phyloP scores from a whole-genome alignment of 2,113 vertebrate species.

The Panurus biarmicus region DNA sequence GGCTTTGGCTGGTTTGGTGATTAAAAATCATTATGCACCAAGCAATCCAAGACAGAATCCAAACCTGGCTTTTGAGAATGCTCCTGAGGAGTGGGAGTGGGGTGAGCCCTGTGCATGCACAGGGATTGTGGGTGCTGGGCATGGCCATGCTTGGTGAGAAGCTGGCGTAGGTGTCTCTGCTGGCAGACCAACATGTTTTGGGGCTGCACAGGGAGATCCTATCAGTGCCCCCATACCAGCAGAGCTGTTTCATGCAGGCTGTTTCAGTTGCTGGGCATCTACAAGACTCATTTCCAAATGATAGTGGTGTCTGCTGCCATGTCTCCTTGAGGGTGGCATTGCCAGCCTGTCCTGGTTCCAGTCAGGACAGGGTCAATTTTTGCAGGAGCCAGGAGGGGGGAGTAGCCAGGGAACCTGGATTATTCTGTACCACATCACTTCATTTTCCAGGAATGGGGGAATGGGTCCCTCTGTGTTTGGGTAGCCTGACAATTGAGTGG shows the following conservation, averaged over 20 bases:
- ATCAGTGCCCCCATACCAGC: rapidly evolving
- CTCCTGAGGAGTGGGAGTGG: not conserved
- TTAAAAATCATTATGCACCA: not conserved
- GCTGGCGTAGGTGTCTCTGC: rapidly evolving
- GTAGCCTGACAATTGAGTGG: not conserved
- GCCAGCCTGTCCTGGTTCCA: not conserved
- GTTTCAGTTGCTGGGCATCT: not conserved
- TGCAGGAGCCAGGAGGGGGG: rapidly evolving
- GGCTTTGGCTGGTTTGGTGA: not conserved
- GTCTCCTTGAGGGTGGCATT: not conserved
- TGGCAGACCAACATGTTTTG: not conserved
- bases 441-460: not conserved
- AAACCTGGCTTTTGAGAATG: not conserved
- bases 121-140: not conserved
- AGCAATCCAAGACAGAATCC: not conserved
- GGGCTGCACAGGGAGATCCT: not conserved
- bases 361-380: not conserved
- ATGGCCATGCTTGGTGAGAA: rapidly evolving
- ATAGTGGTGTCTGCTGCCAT: not conserved
- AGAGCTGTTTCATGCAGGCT: not conserved
- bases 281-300: not conserved
- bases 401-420: not conserved
- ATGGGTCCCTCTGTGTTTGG: not conserved
- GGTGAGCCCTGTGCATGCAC: rapidly evolving
- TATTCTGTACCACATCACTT: not conserved